These are phyloP conservation scores for Heliconius sara DNA, from an alignment of 2,888 invertebrate genomes.

Conservation along the genomic window DNA sequence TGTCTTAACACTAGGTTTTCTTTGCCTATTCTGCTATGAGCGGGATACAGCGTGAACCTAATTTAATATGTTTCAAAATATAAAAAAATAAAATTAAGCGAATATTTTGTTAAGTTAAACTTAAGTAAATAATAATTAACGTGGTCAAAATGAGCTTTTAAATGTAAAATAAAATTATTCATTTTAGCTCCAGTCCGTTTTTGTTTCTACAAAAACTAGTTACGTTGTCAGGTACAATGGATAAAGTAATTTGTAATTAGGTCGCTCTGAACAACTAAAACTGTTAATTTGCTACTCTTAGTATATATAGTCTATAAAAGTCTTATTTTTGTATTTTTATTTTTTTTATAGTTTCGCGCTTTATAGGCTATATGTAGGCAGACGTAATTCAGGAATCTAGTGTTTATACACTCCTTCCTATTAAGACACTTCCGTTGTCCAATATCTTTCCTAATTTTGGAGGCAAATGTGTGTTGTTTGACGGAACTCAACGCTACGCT, in stretches of 20 bases:
- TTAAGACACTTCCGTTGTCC: not conserved
- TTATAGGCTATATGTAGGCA: not conserved
- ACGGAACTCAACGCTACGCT: not conserved
- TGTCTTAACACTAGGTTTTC: not conserved
- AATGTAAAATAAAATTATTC: constrained; percentile 7
- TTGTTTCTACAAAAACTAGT: constrained; percentile 18
- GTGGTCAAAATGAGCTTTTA: constrained; percentile 14
- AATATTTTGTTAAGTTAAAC: not conserved
- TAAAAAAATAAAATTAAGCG: not conserved
- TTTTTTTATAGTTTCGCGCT: not conserved
- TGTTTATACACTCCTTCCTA: not conserved
- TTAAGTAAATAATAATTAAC: not conserved
- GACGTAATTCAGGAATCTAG: not conserved
- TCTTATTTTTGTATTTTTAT: not conserved
- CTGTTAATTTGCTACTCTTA: constrained; percentile 6
- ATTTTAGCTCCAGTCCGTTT: not conserved
- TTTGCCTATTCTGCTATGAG: not conserved
- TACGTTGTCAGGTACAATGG: constrained; percentile 16
- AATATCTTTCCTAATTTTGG: not conserved
- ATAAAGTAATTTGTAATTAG: constrained; percentile 22
- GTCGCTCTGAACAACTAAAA: constrained; percentile 3
- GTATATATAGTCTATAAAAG: not conserved
- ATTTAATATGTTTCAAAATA: not conserved
- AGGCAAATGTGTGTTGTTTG: not conserved
- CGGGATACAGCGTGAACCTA: not conserved